A percentile compares a stretch with the other conserved stretches of the same genome.
These are phyloP conservation scores for Sebastes taczanowskii DNA, from an alignment of 2,797 vertebrate species.

Conservation along the genomic window DNA sequence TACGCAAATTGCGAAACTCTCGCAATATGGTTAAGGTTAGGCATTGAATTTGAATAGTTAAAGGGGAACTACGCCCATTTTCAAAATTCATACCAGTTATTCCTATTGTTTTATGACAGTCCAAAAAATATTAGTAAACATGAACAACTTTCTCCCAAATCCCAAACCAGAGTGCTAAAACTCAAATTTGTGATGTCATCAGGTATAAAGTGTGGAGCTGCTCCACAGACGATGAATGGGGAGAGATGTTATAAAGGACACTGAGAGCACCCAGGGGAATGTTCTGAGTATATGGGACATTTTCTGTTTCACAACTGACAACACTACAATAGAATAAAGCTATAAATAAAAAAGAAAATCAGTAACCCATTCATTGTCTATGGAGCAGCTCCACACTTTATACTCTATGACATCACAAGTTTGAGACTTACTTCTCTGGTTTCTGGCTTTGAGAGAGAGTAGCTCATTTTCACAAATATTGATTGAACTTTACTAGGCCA, in stretches of 20 bases:
- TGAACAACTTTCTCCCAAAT: not conserved
- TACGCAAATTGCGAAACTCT: accelerated
- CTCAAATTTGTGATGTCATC: not conserved
- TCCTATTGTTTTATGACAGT: too few species aligned
- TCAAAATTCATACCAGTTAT: not conserved
- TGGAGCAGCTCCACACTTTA: too few species aligned
- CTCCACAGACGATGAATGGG: not conserved
- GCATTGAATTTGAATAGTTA: too few species aligned
- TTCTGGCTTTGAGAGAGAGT: too few species aligned
- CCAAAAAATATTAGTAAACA: not conserved
- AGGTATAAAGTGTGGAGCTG: not conserved
- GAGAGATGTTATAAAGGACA: not conserved
- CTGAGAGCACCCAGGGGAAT: not conserved
- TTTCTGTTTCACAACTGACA: not conserved
- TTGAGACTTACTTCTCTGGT: too few species aligned
- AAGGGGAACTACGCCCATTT: not conserved
- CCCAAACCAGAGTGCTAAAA: not conserved
- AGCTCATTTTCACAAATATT: too few species aligned
- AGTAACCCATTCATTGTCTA: too few species aligned
- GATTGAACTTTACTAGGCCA: too few species aligned
- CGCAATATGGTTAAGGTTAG: too few species aligned
- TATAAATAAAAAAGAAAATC: too few species aligned
- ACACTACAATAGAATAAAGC: not conserved
- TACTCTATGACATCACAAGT: too few species aligned
- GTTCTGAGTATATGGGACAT: not conserved